These are phyloP conservation scores for Sogatella furcifera DNA, from an alignment of 1,140 invertebrate species.

Conservation along the genomic window DNA sequence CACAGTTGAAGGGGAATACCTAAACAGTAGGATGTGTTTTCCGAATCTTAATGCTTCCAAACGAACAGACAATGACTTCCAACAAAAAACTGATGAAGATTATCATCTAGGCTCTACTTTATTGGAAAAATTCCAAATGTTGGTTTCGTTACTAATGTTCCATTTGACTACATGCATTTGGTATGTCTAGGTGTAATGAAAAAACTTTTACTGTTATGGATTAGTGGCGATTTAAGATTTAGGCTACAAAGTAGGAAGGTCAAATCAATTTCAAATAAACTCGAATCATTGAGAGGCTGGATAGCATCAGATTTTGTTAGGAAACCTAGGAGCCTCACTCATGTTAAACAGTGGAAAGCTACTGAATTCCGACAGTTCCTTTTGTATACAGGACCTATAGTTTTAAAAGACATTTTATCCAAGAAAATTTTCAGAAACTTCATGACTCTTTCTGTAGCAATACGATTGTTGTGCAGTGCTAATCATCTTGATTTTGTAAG, in stretches of 20 bases:
- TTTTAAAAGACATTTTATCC: too few relatives aligned
- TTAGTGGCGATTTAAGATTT: constrained; percentile 3
- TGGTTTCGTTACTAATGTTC: constrained; percentile 25
- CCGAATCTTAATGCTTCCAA: not conserved
- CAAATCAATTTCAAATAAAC: too few relatives aligned
- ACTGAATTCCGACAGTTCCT: too few relatives aligned
- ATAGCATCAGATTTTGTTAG: not conserved
- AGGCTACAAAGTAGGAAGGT: too few relatives aligned
- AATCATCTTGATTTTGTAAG: too few relatives aligned
- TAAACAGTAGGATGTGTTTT: constrained; percentile 24
- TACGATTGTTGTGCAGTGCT: too few relatives aligned
- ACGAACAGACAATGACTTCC: not conserved
- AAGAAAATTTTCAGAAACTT: too few relatives aligned
- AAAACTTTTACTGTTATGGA: constrained; percentile 27
- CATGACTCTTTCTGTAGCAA: too few relatives aligned
- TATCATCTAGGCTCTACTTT: not conserved
- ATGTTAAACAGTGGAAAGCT: too few relatives aligned
- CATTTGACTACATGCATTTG: constrained; percentile 30
- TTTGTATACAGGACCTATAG: too few relatives aligned
- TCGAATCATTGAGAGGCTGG: too few relatives aligned
- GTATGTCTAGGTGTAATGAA: constrained; percentile 28
- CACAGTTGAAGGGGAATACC: constrained; percentile 20
- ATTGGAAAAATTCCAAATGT: not conserved
- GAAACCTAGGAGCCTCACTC: too few relatives aligned
- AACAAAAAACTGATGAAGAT: not conserved